These are phyloP conservation scores for Stratiomys singularior DNA, from an alignment of 2,888 invertebrate species.

Conservation along the genomic window DNA sequence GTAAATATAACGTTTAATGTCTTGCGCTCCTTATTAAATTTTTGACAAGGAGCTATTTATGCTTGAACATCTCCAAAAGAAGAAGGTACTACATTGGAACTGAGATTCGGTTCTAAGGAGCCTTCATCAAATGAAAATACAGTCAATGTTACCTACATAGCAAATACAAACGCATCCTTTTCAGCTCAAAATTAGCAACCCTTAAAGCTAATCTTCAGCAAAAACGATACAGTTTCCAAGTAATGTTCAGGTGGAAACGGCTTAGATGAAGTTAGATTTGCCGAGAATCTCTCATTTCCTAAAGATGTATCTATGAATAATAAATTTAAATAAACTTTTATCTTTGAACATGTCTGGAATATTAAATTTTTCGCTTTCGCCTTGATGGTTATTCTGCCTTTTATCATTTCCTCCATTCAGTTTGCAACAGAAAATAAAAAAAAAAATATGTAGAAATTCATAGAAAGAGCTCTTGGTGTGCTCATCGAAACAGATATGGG, in stretches of 20 bases:
- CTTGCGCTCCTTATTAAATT: no score
- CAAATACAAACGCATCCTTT: no score
- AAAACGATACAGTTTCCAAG: background rate
- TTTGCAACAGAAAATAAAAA: background rate
- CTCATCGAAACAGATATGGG: slow-evolving; percentile 7
- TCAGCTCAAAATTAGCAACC: no score
- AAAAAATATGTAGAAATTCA: background rate
- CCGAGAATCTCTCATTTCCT: slow-evolving; percentile 28
- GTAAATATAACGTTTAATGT: no score
- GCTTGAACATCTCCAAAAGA: no score
- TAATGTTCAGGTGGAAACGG: background rate
- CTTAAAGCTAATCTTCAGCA: no score
- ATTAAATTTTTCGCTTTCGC: slow-evolving; percentile 44
- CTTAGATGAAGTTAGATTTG: slow-evolving; percentile 5
- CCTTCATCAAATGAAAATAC: no score
- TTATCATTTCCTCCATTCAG: background rate
- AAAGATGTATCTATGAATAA: slow-evolving; percentile 49
- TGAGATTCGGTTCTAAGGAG: no score
- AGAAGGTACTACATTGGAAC: no score
- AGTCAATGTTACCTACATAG: no score
- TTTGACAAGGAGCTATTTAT: no score
- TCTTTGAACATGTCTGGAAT: slow-evolving; percentile 51
- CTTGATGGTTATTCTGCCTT: background rate
- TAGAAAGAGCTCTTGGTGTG: background rate
- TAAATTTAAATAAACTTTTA: slow-evolving; percentile 52